These are phyloP conservation scores for Eustalomyia histrio DNA, from an alignment of 2,888 invertebrate species.

Conservation along the genomic window DNA sequence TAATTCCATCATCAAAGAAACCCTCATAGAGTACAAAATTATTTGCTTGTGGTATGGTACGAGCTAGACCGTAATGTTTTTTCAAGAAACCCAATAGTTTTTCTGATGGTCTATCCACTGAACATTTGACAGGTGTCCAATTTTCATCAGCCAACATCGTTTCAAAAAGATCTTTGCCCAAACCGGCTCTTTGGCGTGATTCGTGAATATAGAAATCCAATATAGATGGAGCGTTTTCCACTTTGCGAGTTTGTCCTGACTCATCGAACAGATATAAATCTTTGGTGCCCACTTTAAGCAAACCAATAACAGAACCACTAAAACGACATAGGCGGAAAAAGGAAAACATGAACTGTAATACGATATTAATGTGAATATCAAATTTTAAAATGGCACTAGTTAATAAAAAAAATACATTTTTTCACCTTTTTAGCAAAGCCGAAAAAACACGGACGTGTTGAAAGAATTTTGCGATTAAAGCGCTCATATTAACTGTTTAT, in stretches of 20 bases:
- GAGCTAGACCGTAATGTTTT: constrained; percentile 86
- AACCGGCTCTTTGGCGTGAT: constrained; percentile 90
- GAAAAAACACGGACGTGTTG: too few species aligned
- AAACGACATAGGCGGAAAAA: constrained; percentile 21
- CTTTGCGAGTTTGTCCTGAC: constrained; percentile 85
- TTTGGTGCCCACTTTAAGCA: constrained; percentile 94
- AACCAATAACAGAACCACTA: constrained; percentile 89
- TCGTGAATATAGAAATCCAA: constrained; percentile 96
- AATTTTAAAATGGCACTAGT: too few species aligned
- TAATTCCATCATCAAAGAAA: constrained; percentile 82
- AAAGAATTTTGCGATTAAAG: too few species aligned
- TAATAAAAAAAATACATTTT: too few species aligned
- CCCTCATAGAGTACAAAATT: constrained; percentile 92
- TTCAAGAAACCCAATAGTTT: constrained; percentile 92
- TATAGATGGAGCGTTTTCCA: constrained; percentile 90
- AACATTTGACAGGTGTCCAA: constrained; percentile 86
- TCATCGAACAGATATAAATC: constrained; percentile 92
- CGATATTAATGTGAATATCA: too few species aligned
- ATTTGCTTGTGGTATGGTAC: constrained; percentile 89
- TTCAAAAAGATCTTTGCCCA: constrained; percentile 91
- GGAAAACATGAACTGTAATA: not conserved
- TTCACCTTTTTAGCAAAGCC: too few species aligned
- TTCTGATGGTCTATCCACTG: constrained; percentile 95
- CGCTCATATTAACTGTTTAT: too few species aligned
- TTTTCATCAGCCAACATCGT: constrained; percentile 89